A percentile compares a stretch with the other conserved stretches of the same genome.
These are phyloP conservation scores for Rissa tridactyla DNA, from an alignment of 2,113 vertebrate species.

Conservation along the genomic window DNA sequence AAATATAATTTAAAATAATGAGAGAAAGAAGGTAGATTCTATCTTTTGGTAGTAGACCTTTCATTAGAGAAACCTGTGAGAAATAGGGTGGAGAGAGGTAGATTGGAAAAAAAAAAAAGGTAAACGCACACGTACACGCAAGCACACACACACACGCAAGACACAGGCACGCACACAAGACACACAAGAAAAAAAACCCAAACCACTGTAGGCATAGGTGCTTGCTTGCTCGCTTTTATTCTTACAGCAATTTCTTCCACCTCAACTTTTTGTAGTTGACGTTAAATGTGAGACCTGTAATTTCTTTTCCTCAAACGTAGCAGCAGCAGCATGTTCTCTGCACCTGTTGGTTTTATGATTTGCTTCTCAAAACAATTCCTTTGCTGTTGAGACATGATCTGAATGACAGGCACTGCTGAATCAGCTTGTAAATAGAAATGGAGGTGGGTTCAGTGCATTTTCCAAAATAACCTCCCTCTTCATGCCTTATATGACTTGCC, in stretches of 20 bases:
- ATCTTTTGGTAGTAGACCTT: not conserved
- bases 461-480: constrained; percentile 20
- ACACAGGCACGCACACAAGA: not conserved
- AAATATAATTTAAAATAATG: not conserved
- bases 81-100: not conserved
- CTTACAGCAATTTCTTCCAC: not conserved
- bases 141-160: no score
- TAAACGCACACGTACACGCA: not conserved
- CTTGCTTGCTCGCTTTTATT: not conserved
- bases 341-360: constrained; percentile 63
- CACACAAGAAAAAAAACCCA: not conserved
- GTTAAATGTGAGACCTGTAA: constrained; percentile 29
- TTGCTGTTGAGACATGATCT: constrained; percentile 65
- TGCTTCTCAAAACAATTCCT: constrained; percentile 51
- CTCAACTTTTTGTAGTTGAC: constrained; percentile 1
- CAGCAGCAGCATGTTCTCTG: constrained; percentile 43
- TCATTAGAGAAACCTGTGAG: not conserved
- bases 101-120: not conserved
- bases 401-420: constrained; percentile 54
- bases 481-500: not conserved
- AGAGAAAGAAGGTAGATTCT: not conserved
- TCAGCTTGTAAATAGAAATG: constrained; percentile 57
- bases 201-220: not conserved
- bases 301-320: constrained; percentile 5
- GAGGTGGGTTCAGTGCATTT: not conserved